These are phyloP conservation scores for Tragelaphus strepsiceros DNA, from an alignment of 2,113 vertebrate genomes.

Conservation along the genomic window DNA sequence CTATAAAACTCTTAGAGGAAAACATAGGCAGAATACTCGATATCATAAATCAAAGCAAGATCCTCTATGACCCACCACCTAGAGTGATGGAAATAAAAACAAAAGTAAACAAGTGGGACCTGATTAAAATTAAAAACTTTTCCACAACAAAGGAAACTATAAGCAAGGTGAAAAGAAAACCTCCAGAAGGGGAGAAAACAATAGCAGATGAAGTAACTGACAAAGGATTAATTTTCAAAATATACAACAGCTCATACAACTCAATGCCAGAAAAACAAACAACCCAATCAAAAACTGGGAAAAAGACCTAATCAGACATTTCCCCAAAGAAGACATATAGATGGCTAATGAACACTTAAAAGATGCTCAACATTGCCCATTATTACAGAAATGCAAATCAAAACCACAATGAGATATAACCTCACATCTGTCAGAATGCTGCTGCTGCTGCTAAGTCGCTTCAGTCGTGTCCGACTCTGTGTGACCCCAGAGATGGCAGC, in stretches of 20 bases:
- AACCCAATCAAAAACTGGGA: background rate
- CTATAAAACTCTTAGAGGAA: background rate
- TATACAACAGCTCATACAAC: background rate
- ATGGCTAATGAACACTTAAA: background rate
- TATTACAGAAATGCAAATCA: background rate
- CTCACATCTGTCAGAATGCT: background rate
- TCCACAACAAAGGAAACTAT: background rate
- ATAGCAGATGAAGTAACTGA: background rate
- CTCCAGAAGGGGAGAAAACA: background rate
- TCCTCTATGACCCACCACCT: background rate
- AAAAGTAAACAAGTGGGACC: background rate
- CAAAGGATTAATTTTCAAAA: background rate
- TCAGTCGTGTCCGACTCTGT: no score
- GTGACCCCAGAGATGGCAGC: no score
- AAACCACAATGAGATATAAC: background rate
- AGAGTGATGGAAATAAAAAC: background rate
- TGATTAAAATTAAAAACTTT: background rate
- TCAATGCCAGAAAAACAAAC: background rate
- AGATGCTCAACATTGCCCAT: background rate
- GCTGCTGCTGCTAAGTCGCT: no score
- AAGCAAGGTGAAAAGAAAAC: background rate
- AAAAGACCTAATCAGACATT: background rate
- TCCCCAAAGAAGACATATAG: background rate
- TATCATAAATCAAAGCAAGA: background rate
- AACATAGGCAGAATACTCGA: background rate